Base-by-base conservation (phyloP, 2,888 invertebrate genomes). In the Eupithecia exiguata region DNA sequence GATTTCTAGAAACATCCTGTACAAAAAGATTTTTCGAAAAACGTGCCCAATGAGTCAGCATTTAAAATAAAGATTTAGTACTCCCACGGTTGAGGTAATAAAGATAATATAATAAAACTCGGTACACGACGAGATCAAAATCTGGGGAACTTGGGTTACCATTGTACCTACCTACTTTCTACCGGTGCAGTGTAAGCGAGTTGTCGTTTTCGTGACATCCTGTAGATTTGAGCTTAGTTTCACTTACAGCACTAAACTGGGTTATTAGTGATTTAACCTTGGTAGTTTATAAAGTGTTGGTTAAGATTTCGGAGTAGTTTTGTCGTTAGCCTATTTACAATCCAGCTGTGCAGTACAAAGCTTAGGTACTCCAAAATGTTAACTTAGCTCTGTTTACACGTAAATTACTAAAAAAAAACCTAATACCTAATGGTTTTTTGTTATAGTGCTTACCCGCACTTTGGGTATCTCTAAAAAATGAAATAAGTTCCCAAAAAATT, bases 41-140 rank as follows among this genome's bases (percentile, higher is more conserved):
- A 78, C 84, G 84, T 84, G 83, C 81, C 81, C 84, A 87, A 88
- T 88, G 89, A 89, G 77, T 88, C 75, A 88, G 85, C 87, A 88
- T 89, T 88, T 88, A 82, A 85, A 86, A 86, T 82, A 82, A 79
- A 85, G 84, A 87, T 85, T 86, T 85, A 85, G 79, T 82, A 82
- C 89, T 91, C 92, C 89, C 92, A 92, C 92, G 92, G 87, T 89
- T 84, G 75, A 77, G 78, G 89, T 83, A 88, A 91, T 91, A 92
- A 92, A 92, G 91, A 92, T 92, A 90, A 92, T 90, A 91, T 90
- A 89, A 90, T 91, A 90, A 88, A 88, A 84, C 84, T 85, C 83
- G 85, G 85, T 84, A 86, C 88, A 87, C 86, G 87, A 85, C 83
- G 81, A 89, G 91, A 91, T 91, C 84, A 71, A 84, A 87, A 91